Conservation (phyloP, 1,140 invertebrate species). For the Orchestia grillus region DNA sequence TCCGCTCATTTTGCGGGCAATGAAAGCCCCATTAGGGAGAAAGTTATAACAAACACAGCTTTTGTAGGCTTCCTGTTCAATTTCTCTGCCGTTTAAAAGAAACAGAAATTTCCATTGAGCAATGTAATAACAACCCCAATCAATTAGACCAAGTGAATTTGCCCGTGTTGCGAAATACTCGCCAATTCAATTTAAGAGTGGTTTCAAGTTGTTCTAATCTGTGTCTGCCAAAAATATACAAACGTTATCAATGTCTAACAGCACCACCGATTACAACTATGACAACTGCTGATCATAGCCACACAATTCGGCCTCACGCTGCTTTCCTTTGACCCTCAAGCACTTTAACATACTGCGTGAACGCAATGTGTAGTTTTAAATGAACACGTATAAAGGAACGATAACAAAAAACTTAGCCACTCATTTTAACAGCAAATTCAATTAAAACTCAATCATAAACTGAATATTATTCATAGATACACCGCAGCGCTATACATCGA, state of each 20-base stretch:
- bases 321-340: too few relatives aligned
- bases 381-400: background rate
- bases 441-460: background rate
- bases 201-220: background rate
- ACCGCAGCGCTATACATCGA: too few relatives aligned
- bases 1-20: background rate
- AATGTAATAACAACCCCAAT: background rate
- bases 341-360: background rate
- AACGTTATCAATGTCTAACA: background rate
- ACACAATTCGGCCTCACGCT: too few relatives aligned
- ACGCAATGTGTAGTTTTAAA: background rate
- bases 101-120: background rate
- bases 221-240: background rate
- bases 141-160: background rate
- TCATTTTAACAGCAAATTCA: background rate
- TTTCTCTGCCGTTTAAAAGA: background rate
- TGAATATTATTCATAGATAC: too few relatives aligned
- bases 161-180: background rate
- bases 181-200: background rate
- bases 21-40: background rate
- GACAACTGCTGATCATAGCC: too few relatives aligned
- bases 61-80: background rate
- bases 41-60: background rate
- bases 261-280: background rate
- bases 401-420: background rate